A percentile compares a stretch with the other conserved stretches of the same genome.
These are phyloP conservation scores for Polymixis lichenea DNA, from an alignment of 2,888 invertebrate species.

Conservation along the genomic window DNA sequence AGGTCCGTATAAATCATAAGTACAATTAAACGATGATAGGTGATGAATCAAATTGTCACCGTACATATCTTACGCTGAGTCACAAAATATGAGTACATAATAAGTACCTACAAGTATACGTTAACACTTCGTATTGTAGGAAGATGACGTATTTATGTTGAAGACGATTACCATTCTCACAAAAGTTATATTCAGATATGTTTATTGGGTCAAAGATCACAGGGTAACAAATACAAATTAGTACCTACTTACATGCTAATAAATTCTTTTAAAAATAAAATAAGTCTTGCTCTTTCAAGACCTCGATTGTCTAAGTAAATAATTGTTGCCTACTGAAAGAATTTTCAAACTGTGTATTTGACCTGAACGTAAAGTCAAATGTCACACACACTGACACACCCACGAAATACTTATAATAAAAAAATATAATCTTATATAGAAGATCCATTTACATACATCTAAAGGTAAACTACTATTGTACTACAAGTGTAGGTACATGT, in stretches of 20 bases:
- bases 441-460: background rate
- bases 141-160: constrained; percentile 1
- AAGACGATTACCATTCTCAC: background rate
- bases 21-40: background rate
- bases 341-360: background rate
- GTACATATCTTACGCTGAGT: constrained; percentile 5
- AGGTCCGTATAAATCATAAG: background rate
- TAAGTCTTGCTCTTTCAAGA: constrained; percentile 7
- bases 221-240: background rate
- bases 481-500: background rate
- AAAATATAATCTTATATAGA: constrained; percentile 24
- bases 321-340: background rate
- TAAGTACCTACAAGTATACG: no score
- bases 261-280: background rate
- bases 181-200: constrained; percentile 8
- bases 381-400: no score
- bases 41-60: constrained; percentile 3
- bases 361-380: background rate
- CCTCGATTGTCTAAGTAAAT: constrained; percentile 16
- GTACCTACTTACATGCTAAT: background rate
- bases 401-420: constrained; percentile 1
- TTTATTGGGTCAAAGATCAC: background rate
- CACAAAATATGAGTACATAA: no score
- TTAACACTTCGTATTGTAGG: background rate
- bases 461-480: background rate